These are phyloP conservation scores for Musca domestica DNA, from an alignment of 1,140 invertebrate species.

Conservation along the genomic window DNA sequence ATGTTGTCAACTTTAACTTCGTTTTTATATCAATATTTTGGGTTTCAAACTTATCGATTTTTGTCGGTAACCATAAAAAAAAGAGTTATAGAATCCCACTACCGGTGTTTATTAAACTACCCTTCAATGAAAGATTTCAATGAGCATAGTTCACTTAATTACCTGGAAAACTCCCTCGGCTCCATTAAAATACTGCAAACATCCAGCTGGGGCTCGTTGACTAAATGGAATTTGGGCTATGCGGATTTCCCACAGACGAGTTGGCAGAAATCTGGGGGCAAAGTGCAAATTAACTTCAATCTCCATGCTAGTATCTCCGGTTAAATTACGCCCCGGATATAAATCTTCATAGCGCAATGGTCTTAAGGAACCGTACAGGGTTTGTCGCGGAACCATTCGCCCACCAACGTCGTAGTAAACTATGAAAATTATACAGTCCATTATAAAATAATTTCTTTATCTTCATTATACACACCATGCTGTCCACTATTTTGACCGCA, in stretches of 20 bases:
- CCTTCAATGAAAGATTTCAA: too few species aligned
- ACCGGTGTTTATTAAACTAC: too few species aligned
- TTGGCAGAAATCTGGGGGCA: conserved; percentile 59
- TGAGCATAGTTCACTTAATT: too few species aligned
- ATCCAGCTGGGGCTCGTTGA: conserved; percentile 69
- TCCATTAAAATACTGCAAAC: conserved; percentile 68
- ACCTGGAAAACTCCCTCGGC: conserved; percentile 55
- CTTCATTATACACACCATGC: conserved; percentile 63
- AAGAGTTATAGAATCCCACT: too few species aligned
- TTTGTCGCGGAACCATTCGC: conserved; percentile 37
- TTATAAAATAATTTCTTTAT: not conserved
- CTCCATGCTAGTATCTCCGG: conserved; percentile 16
- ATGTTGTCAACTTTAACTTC: too few species aligned
- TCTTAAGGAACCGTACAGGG: conserved; percentile 44
- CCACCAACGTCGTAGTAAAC: conserved; percentile 68
- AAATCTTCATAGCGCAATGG: conserved; percentile 25
- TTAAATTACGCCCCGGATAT: conserved; percentile 10
- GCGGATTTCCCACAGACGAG: conserved; percentile 73
- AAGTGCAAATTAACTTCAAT: conserved; percentile 44
- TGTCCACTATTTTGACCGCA: conserved; percentile 83
- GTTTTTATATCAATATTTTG: too few species aligned
- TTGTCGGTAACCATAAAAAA: too few species aligned
- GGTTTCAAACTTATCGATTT: too few species aligned
- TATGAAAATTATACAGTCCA: conserved; percentile 39
- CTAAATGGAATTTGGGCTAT: conserved; percentile 71